These are phyloP conservation scores for Endomychus coccineus DNA, from an alignment of 2,888 invertebrate genomes.

Conservation along the genomic window DNA sequence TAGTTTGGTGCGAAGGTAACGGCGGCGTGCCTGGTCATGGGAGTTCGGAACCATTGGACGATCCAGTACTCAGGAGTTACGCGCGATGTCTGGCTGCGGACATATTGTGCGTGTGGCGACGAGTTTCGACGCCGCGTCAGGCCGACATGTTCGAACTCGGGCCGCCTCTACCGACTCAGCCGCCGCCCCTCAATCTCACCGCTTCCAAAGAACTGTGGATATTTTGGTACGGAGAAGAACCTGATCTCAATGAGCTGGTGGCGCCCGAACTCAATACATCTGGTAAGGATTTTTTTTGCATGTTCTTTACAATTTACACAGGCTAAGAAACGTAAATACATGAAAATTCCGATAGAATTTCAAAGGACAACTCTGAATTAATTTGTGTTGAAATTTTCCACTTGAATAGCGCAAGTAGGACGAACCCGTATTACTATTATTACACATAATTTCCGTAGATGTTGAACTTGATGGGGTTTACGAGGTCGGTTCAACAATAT, in stretches of 20 bases:
- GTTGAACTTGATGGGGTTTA: too few relatives aligned
- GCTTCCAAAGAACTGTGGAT: constrained; percentile 98
- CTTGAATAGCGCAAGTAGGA: too few relatives aligned
- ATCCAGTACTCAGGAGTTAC: constrained; percentile 86
- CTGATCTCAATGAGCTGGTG: constrained; percentile 77
- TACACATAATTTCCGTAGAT: too few relatives aligned
- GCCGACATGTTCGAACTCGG: constrained; percentile 45
- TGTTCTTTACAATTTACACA: too few relatives aligned
- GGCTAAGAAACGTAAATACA: too few relatives aligned
- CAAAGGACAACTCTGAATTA: too few relatives aligned
- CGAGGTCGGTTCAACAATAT: too few relatives aligned
- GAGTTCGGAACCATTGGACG: constrained; percentile 68
- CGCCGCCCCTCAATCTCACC: constrained; percentile 71
- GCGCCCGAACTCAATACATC: constrained; percentile 76
- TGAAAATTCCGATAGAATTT: too few relatives aligned
- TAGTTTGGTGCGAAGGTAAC: constrained; percentile 70
- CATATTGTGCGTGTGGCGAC: constrained; percentile 97
- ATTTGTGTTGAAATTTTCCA: too few relatives aligned
- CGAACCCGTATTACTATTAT: too few relatives aligned
- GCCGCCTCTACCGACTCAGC: constrained; percentile 48
- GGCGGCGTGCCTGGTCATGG: constrained; percentile 41
- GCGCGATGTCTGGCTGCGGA: constrained; percentile 87
- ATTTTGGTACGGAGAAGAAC: constrained; percentile 99
- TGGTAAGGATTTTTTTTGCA: too few relatives aligned
- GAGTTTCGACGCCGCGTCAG: constrained; percentile 59